These are phyloP conservation scores for Megamerina dolium DNA, from an alignment of 2,888 invertebrate species.

Conservation along the genomic window DNA sequence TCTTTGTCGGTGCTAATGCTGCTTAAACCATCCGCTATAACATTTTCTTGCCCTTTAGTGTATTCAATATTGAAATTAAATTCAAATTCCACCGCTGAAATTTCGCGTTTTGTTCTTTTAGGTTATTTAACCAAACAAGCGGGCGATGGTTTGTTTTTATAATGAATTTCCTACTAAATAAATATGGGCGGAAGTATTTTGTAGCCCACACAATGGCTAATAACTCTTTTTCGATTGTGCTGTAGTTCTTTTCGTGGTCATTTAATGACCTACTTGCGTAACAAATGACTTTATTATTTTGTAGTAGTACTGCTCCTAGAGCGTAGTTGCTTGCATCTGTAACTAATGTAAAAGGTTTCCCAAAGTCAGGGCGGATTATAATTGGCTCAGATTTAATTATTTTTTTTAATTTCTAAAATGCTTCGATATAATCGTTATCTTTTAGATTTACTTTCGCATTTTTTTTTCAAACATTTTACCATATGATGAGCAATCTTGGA, in stretches of 20 bases:
- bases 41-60: background rate
- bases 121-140: background rate
- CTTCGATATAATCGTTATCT: background rate
- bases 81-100: constrained; percentile 1
- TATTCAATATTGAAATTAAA: background rate
- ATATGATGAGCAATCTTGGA: constrained; percentile 1
- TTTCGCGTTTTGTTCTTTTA: constrained; percentile 1
- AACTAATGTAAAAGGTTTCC: too few relatives aligned
- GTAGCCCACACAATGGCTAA: too few relatives aligned
- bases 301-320: constrained; percentile 2
- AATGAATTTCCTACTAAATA: background rate
- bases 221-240: too few relatives aligned
- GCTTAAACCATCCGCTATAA: background rate
- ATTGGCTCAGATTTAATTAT: constrained; percentile 4
- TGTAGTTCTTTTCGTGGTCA: too few relatives aligned
- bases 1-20: background rate
- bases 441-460: constrained; percentile 1
- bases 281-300: constrained; percentile 1
- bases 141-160: too few relatives aligned
- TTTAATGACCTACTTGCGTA: constrained; percentile 5
- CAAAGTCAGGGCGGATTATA: constrained; percentile 6
- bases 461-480: constrained; percentile 7
- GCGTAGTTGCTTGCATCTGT: constrained; percentile 5
- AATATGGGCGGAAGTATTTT: too few relatives aligned
- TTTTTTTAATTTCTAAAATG: constrained; percentile 6